Base-by-base conservation (phyloP, 30 jellyfish, hydroid and myxozoan genomes). In the Aurelia aurita region DNA sequence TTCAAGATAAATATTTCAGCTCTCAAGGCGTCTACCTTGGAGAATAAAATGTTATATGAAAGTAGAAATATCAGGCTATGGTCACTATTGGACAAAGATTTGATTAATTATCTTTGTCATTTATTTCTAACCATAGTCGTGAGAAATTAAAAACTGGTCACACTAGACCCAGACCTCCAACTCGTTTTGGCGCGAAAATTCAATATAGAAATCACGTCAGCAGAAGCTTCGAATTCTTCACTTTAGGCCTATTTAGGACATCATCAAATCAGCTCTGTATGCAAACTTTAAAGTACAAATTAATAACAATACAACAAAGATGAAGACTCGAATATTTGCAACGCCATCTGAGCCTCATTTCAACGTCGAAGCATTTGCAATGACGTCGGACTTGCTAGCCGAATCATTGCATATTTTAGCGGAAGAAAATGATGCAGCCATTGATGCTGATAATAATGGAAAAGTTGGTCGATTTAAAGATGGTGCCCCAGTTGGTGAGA, bases 281-380 rank as follows among this genome's bases (percentile, higher is more conserved):
- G 12, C 14, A n/a, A n/a, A n/a, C 66, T 55, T 69, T 12, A 3
- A 1, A 4, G 34, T 19, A 16, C 27, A n/a, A 12, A 27, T 28
- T 2, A 0, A 39, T 6, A 39, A 5, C 18, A 47, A 45, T 20
- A 3, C 0, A 19, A 27, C 26, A 49, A 84, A 70, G 62, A 87
- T 87, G 90, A 49, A 73, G 32, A 39, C 82, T 1, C 69, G 86
- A 46, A 92, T 87, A 44, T 87, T 92, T 75, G 96, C 84, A 34
- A 73, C 99, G 2, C 97, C 97, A 5, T 69, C 88, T 5, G 99
- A 94, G 78, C 95, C 99, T 2, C 63, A 43, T 72, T 94, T 88
- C 55, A 85, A 89, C 60, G 77, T 69, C 7, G 76, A 96, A 25
- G 70, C 90, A 9, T 82, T 28, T n/a, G 31, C 87, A 12, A 39